These are phyloP conservation scores for Camponotus fellah DNA, from an alignment of 2,888 invertebrate genomes.

Conservation along the genomic window DNA sequence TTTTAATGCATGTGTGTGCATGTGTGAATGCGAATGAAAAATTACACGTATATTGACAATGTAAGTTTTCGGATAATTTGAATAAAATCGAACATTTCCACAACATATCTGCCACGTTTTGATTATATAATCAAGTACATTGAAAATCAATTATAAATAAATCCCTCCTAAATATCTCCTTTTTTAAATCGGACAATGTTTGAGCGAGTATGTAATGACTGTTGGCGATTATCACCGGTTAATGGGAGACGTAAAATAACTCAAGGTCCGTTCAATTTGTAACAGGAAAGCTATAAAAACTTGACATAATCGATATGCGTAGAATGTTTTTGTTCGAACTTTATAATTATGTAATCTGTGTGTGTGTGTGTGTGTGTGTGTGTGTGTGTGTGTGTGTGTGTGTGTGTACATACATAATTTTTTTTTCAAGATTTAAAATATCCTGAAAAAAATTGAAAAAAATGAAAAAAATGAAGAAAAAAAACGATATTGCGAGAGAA, in stretches of 20 bases:
- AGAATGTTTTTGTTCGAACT: not conserved
- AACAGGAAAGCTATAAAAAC: slow-evolving; percentile 1
- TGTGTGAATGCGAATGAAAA: not conserved
- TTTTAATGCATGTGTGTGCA: not conserved
- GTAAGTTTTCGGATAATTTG: not conserved
- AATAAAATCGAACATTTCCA: not conserved
- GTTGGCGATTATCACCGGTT: not conserved
- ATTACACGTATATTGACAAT: not conserved
- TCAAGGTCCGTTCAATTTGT: not conserved
- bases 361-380: not conserved
- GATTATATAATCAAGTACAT: not conserved
- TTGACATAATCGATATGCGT: not conserved
- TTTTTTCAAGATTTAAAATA: not conserved
- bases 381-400: not conserved
- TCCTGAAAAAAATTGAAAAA: not conserved
- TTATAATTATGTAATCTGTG: not conserved
- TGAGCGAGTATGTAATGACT: not conserved
- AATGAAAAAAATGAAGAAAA: no score
- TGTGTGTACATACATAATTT: no score
- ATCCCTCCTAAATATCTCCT: no score
- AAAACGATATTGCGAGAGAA: not conserved
- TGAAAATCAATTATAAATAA: not conserved
- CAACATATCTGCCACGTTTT: not conserved
- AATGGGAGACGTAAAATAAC: not conserved
- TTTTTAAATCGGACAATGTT: not conserved